phyloP scores from a whole-genome alignment of 2,113 vertebrate species.

The Mixornis gularis region DNA sequence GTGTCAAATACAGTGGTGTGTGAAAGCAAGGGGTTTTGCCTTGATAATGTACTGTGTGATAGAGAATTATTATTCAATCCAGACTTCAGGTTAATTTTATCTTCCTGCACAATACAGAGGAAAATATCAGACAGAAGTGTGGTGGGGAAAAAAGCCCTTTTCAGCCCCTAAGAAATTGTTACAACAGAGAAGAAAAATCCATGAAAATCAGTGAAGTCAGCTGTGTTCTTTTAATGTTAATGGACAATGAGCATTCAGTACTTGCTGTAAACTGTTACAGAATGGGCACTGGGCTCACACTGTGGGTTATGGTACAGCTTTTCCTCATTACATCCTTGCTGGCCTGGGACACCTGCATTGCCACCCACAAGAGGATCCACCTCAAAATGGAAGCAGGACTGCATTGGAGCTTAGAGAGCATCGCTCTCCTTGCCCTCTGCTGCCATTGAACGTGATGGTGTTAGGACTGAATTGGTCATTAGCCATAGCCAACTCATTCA shows the following conservation, averaged over 20 bases:
- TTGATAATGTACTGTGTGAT: neutral
- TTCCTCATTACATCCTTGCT: neutral
- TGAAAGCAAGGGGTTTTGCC: neutral
- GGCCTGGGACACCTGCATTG: neutral
- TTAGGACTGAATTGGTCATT: neutral
- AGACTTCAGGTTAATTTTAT: neutral
- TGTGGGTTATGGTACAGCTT: neutral
- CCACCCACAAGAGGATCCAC: neutral
- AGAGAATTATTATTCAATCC: neutral
- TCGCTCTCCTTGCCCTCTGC: neutral
- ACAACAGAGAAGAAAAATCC: neutral
- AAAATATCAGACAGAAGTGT: neutral
- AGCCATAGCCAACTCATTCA: neutral
- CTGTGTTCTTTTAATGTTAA: neutral
- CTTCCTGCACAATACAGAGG: neutral
- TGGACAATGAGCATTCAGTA: neutral
- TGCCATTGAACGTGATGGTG: fast-evolving
- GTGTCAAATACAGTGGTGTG: neutral
- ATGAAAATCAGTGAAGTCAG: neutral
- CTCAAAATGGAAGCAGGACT: neutral
- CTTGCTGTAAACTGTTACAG: neutral
- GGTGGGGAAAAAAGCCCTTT: neutral
- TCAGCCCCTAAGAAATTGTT: neutral
- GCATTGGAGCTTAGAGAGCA: neutral
- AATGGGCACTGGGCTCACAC: neutral